Evolutionary conservation across 2,888 invertebrate species (phyloP), one percentile per base, ranked within the genome.

Genomic region (Cerastis leucographa): DNA sequence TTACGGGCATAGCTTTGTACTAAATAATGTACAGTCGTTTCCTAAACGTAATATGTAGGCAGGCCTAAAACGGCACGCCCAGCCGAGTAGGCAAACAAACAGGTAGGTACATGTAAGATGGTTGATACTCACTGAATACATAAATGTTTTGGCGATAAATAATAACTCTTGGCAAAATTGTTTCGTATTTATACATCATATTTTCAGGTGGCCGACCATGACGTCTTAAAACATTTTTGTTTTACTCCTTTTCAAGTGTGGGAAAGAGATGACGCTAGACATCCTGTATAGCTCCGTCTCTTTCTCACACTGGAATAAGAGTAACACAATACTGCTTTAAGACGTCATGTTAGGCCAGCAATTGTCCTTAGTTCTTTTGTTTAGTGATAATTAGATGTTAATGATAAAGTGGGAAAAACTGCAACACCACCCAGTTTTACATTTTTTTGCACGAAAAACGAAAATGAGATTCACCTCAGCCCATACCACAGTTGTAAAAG

Each of bases 21-120:
- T 86, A 78, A 85, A 85, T 85, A 72, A 85, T 85, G 76, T 72
- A 85, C 46, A 75, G 75, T 40, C 49, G 71, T 78, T 84, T 73
- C 83, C 70, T 62, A 78, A 77, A 76, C 71, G 71, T 70, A 74
- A 80, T 71, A 77, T 75, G 71, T 67, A 40, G 84, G 67, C 19
- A 56, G 64, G 84, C 85, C 76, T 66, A 42, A 72, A 84, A 70
- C 62, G 81, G 81, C 62, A 19, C 59, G 62, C 76, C 67, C 64
- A 72, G 76, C 62, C 22, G 67, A 51, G 35, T 70, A 68, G 61
- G 81, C 40, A 69, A 49, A 85, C 70, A 82, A 68, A 82, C 72
- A 80, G 49, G 61, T 61, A 80, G 49, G 61, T 61, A 70, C 40
- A 73, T n/a, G 64, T 51, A 49, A 69, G 62, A 76, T 59, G 61